These are phyloP conservation scores for Sesamia inferens DNA, from an alignment of 2,888 invertebrate species.

Conservation along the genomic window DNA sequence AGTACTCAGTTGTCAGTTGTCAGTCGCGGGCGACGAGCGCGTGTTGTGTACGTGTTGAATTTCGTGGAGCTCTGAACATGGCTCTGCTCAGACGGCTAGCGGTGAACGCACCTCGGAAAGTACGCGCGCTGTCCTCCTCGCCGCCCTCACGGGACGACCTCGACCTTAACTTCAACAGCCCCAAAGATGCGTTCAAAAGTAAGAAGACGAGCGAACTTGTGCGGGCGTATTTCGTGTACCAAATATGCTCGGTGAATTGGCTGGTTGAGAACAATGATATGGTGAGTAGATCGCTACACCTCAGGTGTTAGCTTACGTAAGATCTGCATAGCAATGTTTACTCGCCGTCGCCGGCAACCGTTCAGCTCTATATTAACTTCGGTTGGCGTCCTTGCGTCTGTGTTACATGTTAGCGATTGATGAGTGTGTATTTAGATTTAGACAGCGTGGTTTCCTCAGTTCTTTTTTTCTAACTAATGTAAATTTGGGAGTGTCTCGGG, in stretches of 20 bases:
- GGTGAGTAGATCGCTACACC: slow-evolving; percentile 91
- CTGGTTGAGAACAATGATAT: slow-evolving; percentile 97
- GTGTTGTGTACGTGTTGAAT: slow-evolving; percentile 75
- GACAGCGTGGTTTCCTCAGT: slow-evolving; percentile 54
- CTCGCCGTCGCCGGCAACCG: slow-evolving; percentile 72
- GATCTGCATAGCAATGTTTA: slow-evolving; percentile 70
- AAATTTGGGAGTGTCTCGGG: slow-evolving; percentile 55
- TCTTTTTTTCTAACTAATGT: slow-evolving; percentile 56
- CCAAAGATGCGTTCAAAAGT: slow-evolving; percentile 97
- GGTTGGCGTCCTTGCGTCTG: slow-evolving; percentile 69
- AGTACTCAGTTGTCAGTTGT: slow-evolving; percentile 81
- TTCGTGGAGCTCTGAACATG: slow-evolving; percentile 82
- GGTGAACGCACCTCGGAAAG: slow-evolving; percentile 79
- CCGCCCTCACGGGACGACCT: slow-evolving; percentile 91
- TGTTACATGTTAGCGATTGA: slow-evolving; percentile 59
- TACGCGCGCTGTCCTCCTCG: slow-evolving; percentile 77
- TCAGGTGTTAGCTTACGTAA: slow-evolving; percentile 83
- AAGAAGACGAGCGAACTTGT: slow-evolving; percentile 98
- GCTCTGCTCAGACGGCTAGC: slow-evolving; percentile 86
- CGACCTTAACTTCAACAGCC: slow-evolving; percentile 96
- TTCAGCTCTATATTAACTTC: slow-evolving; percentile 71
- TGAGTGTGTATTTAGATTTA: slow-evolving; percentile 56
- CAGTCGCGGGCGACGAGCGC: slow-evolving; percentile 78
- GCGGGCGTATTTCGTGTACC: slow-evolving; percentile 97
- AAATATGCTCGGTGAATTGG: slow-evolving; percentile 96